A percentile compares a stretch with the other conserved stretches of the same genome.
phyloP scores from a whole-genome alignment of 2,113 vertebrate genomes.

The Onychostoma macrolepis region DNA sequence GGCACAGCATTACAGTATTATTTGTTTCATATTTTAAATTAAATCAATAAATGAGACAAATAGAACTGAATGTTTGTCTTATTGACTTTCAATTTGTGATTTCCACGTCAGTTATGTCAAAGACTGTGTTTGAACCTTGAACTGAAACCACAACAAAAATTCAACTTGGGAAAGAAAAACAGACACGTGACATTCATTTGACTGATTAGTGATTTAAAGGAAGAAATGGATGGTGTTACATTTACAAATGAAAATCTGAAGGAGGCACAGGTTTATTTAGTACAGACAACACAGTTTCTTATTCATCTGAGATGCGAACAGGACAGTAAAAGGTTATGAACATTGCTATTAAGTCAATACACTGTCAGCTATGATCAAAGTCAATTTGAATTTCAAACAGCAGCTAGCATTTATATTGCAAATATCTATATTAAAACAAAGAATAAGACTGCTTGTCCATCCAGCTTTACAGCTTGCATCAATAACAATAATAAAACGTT shows the following conservation, averaged over 20 bases:
- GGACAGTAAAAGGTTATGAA: slow-evolving; percentile 13
- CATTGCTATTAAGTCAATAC: neutral
- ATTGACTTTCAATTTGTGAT: neutral
- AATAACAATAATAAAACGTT: neutral
- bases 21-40: slow-evolving; percentile 13
- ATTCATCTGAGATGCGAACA: neutral
- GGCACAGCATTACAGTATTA: slow-evolving; percentile 24
- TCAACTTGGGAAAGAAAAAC: neutral
- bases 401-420: neutral
- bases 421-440: slow-evolving; percentile 14
- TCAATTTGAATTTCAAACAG: slow-evolving; percentile 2
- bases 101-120: neutral
- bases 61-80: neutral
- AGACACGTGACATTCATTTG: neutral
- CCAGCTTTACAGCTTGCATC: neutral
- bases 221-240: neutral
- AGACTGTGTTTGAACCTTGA: neutral
- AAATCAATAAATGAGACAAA: too few relatives aligned
- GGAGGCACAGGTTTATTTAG: slow-evolving; percentile 24
- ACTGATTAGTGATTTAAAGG: neutral
- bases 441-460: neutral
- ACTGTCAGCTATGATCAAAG: slow-evolving; percentile 1
- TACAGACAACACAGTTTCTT: neutral
- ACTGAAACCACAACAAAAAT: neutral
- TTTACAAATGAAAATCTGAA: neutral